phyloP scores from a whole-genome alignment of 92 coral and sea anemone genomes.

The Parazoanthus swiftii region DNA sequence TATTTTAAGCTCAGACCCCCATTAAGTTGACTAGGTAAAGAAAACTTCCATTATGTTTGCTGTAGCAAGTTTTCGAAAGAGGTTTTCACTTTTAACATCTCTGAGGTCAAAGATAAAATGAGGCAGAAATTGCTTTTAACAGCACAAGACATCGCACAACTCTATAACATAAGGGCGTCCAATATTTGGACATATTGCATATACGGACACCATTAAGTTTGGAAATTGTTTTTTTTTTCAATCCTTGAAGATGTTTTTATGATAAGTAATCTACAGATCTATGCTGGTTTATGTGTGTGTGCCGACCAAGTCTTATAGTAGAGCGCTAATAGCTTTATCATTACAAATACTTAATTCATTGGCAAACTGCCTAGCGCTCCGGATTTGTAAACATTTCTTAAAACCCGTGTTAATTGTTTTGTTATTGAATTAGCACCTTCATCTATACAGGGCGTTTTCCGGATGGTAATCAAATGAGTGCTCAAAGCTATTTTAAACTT shows the following conservation, averaged over 20 bases:
- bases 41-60: neutral
- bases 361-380: slow-evolving; percentile 26
- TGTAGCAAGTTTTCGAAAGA: neutral
- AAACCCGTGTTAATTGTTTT: slow-evolving; percentile 27
- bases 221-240: neutral
- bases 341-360: neutral
- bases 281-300: neutral
- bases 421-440: slow-evolving; percentile 30
- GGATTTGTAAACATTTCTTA: slow-evolving; percentile 21
- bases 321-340: slow-evolving; percentile 1
- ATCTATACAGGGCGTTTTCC: slow-evolving; percentile 14
- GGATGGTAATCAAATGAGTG: slow-evolving; percentile 5
- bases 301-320: neutral
- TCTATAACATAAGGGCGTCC: neutral
- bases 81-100: neutral
- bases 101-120: no score
- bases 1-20: slow-evolving; percentile 4
- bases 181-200: neutral
- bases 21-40: neutral
- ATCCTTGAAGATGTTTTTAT: neutral
- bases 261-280: slow-evolving; percentile 14
- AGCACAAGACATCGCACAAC: no score
- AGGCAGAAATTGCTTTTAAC: neutral
- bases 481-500: neutral
- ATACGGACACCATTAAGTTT: neutral